Conservation (phyloP, 2,888 invertebrate genomes). For the Rhagium mordax region DNA sequence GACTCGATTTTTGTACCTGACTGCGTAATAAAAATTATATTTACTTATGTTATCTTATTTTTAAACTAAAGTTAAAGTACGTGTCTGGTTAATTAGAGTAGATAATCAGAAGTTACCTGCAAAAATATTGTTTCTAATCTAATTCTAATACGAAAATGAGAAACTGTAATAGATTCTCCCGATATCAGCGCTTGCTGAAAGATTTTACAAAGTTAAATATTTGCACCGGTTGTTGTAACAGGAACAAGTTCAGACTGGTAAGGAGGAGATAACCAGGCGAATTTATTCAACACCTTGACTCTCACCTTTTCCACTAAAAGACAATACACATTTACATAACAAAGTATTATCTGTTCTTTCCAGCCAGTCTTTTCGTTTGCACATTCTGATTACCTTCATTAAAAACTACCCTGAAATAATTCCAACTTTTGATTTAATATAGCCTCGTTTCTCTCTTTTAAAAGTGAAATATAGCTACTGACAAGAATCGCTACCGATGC, state of each 20-base stretch:
- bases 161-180: constrained; percentile 10
- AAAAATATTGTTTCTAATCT: background rate
- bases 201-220: constrained; percentile 65
- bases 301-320: constrained; percentile 62
- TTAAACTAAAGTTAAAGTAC: no score
- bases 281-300: constrained; percentile 66
- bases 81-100: background rate
- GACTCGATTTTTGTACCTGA: no score
- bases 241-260: constrained; percentile 56
- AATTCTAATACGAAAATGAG: background rate
- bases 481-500: constrained; percentile 19
- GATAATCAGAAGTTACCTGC: background rate
- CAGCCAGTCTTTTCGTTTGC: constrained; percentile 51
- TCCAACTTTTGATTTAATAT: constrained; percentile 41
- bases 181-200: constrained; percentile 45
- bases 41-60: no score
- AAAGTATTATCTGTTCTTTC: constrained; percentile 64
- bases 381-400: constrained; percentile 50
- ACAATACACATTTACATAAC: constrained; percentile 67
- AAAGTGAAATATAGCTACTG: constrained; percentile 8
- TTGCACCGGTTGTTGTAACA: constrained; percentile 60
- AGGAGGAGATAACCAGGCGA: constrained; percentile 62
- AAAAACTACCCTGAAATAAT: constrained; percentile 43
- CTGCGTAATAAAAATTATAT: no score
- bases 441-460: constrained; percentile 11